Base-by-base conservation (phyloP, 2,113 vertebrate species). In the Melanocharis versteri region DNA sequence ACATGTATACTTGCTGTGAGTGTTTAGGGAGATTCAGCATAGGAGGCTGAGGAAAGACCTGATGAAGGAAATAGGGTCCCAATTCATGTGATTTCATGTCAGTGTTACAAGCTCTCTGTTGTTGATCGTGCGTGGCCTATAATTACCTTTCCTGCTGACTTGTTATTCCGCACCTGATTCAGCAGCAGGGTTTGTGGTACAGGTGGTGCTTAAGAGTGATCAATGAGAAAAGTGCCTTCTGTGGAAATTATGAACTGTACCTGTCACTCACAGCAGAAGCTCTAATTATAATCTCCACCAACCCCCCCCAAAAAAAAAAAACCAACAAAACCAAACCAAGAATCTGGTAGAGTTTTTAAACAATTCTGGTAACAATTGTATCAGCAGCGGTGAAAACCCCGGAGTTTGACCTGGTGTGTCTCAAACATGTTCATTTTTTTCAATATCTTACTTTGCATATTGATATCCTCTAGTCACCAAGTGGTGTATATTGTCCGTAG, bases 111-210 rank as follows among this genome's bases (percentile, higher is more conserved):
- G 33, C 22, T 90, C 47, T 40, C 60, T 64, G 35, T 54, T 86
- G 77, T 10, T 90, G 62, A 48, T 37, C 0, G 0, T 58, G 18
- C 10, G 1, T 40, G 44, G 42, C 35, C 24, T 44, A 8, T 54
- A 50, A 28, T 54, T 58, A 26, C 62, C 31, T 73, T 56, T 81
- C 48, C 76, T 92, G 47, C 64, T 81, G 72, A 40, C 35, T 83
- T 77, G 11, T 70, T 81, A 13, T 62, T 92, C 33, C 0, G 0
- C 31, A 45, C 18, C 16, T 0, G 0, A 89, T 58, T 57, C 72
- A 62, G 30, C 77, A 77, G 30, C 77, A 71, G 48, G 31, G 44
- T 48, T 93, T 50, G 72, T 87, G 54, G 28, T 70, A 78, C 37
- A 69, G 73, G 62, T 61, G 65, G 51, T 53, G 16, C 54, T 75